A percentile compares a stretch with the other conserved stretches of the same genome.
phyloP scores from a whole-genome alignment of 1,140 invertebrate genomes.

The Archegozetes longisetosus region DNA sequence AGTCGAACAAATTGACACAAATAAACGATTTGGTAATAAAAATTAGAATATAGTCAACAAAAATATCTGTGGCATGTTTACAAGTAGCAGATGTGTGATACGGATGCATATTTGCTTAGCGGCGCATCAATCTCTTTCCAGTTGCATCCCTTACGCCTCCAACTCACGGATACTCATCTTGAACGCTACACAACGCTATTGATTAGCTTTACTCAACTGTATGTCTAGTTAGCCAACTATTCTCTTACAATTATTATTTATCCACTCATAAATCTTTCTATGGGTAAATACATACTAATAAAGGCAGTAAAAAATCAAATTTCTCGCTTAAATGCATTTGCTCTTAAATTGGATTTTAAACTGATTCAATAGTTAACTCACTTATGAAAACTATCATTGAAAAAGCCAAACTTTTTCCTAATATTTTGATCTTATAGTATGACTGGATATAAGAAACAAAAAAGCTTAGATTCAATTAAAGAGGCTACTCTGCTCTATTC shows the following conservation, averaged over 20 bases:
- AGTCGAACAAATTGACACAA: background rate
- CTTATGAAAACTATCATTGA: too few relatives aligned
- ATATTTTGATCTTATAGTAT: too few relatives aligned
- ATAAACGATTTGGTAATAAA: background rate
- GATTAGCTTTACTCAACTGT: background rate
- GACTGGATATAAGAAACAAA: too few relatives aligned
- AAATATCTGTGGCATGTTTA: background rate
- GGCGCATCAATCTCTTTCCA: background rate
- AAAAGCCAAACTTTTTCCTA: too few relatives aligned
- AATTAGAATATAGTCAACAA: background rate
- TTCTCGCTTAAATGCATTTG: too few relatives aligned
- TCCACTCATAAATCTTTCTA: background rate
- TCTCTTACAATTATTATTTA: background rate
- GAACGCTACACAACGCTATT: too few relatives aligned
- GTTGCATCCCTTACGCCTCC: too few relatives aligned
- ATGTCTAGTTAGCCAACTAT: background rate
- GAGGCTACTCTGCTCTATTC: too few relatives aligned
- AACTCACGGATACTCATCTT: background rate
- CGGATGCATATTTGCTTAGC: background rate
- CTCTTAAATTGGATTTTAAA: too few relatives aligned
- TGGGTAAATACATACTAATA: background rate
- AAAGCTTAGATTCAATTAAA: too few relatives aligned
- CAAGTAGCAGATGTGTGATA: background rate
- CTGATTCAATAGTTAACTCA: too few relatives aligned
- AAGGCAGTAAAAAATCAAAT: too few relatives aligned